phyloP scores from a whole-genome alignment of 2,888 invertebrate species.

The Ophonus ardosiacus region DNA sequence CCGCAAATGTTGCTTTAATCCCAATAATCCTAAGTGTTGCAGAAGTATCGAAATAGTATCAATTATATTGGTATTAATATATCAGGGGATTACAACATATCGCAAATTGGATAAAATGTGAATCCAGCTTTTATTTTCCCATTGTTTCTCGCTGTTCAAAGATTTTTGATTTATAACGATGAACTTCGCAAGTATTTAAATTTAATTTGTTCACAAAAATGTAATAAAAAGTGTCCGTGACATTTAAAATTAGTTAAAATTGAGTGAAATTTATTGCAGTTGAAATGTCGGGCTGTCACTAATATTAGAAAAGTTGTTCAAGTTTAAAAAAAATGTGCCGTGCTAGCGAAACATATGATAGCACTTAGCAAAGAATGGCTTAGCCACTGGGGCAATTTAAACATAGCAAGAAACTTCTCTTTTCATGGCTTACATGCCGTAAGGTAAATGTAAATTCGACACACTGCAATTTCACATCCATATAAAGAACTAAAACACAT shows the following conservation, averaged over 20 bases:
- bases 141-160: not conserved
- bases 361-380: not conserved
- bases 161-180: not conserved
- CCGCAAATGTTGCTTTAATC: not conserved
- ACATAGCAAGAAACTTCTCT: not conserved
- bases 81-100: not conserved
- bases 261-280: not conserved
- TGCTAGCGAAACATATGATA: not conserved
- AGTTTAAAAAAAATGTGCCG: not conserved
- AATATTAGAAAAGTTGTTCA: not conserved
- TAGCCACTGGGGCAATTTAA: not conserved
- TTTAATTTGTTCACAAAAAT: not conserved
- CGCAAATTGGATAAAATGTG: not conserved
- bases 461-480: too few species aligned
- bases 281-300: not conserved
- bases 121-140: not conserved
- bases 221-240: not conserved
- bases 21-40: not conserved
- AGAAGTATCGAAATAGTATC: not conserved
- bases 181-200: not conserved
- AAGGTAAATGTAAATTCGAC: too few species aligned
- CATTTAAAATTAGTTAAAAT: not conserved
- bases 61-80: not conserved
- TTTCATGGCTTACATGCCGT: too few species aligned
- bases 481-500: too few species aligned